phyloP scores from a whole-genome alignment of 2,797 vertebrate species.

The Eidolon dupreanum region DNA sequence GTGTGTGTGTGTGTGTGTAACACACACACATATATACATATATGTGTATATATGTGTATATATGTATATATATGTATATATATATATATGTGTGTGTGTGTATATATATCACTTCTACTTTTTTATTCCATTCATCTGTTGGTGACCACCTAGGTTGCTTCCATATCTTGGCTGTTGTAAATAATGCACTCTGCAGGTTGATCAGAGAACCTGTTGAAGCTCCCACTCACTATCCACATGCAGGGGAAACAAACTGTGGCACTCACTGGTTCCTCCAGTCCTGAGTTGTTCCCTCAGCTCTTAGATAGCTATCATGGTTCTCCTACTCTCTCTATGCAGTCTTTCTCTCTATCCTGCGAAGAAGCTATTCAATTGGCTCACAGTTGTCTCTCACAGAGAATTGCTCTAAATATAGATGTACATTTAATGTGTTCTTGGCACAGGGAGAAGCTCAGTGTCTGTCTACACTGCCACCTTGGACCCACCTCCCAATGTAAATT shows the following conservation, averaged over 20 bases:
- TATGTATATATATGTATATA: too few relatives aligned
- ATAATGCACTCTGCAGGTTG: background rate
- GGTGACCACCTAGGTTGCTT: background rate
- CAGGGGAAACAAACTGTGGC: background rate
- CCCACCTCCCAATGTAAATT: background rate
- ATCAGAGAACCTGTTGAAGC: background rate
- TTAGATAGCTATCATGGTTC: background rate
- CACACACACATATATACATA: too few relatives aligned
- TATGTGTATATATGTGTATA: too few relatives aligned
- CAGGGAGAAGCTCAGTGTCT: background rate
- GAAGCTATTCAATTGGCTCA: background rate
- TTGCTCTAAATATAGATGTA: background rate
- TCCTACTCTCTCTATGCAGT: background rate
- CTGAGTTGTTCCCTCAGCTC: background rate
- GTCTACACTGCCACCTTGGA: background rate
- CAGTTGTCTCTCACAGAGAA: background rate
- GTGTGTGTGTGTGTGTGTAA: background rate
- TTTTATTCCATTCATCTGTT: background rate
- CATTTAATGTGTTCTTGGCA: background rate
- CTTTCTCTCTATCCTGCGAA: background rate
- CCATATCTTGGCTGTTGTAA: background rate
- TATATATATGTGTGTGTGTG: too few relatives aligned
- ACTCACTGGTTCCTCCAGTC: too few relatives aligned
- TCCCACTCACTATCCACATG: background rate
- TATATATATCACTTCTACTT: background rate